These are phyloP conservation scores for Sapajus apella DNA, from an alignment of 2,113 vertebrate species.

Conservation along the genomic window DNA sequence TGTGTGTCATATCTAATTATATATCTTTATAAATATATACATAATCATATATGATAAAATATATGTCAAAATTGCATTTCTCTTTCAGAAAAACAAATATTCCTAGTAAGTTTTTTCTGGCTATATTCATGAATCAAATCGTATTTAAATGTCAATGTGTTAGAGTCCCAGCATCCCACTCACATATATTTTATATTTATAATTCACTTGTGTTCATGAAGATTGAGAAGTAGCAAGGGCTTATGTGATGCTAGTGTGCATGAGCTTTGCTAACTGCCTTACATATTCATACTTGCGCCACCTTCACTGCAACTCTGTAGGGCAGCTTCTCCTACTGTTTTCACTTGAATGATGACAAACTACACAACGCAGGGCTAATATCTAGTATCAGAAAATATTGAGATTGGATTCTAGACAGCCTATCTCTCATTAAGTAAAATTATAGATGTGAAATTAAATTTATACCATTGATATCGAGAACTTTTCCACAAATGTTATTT, in stretches of 20 bases:
- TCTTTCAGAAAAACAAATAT: not conserved
- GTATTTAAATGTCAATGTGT: not conserved
- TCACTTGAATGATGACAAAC: not conserved
- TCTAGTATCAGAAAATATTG: not conserved
- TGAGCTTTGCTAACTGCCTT: fast-evolving
- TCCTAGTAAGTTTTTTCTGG: not conserved
- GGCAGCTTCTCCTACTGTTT: not conserved
- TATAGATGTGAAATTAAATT: not conserved
- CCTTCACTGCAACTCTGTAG: not conserved
- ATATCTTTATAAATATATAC: not conserved
- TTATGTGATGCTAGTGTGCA: not conserved
- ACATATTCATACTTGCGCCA: not conserved
- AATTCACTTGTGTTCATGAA: not conserved
- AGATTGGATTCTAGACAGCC: not conserved
- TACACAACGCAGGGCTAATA: not conserved
- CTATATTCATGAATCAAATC: not conserved
- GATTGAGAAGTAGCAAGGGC: not conserved
- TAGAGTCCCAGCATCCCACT: not conserved
- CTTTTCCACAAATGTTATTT: not conserved
- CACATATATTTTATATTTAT: not conserved
- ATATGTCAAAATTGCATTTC: not conserved
- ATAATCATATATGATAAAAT: not conserved
- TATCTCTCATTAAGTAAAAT: not conserved
- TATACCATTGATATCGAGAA: not conserved
- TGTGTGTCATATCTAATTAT: not conserved